These are phyloP conservation scores for Trematomus loennbergii DNA, from an alignment of 2,113 vertebrate genomes.

Conservation along the genomic window DNA sequence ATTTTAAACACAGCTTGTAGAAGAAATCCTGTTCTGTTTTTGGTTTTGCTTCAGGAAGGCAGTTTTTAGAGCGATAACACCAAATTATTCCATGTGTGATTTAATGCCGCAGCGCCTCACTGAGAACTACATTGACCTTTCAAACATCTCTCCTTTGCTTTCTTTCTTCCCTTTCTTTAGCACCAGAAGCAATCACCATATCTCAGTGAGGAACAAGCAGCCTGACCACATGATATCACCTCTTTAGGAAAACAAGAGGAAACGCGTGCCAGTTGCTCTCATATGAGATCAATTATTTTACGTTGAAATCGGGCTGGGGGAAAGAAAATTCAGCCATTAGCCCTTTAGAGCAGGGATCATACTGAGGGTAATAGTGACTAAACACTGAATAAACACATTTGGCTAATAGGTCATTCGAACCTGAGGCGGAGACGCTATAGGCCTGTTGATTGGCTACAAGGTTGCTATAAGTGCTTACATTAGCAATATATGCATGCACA, in stretches of 20 bases:
- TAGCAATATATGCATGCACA: slow-evolving; percentile 29
- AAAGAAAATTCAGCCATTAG: slow-evolving; percentile 84
- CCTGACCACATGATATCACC: slow-evolving; percentile 82
- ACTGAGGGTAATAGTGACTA: slow-evolving; percentile 84
- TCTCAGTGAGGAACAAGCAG: slow-evolving; percentile 73
- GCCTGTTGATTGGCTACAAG: slow-evolving; percentile 50
- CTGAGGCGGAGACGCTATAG: slow-evolving; percentile 54
- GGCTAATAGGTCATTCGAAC: slow-evolving; percentile 82
- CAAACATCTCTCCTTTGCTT: slow-evolving; percentile 55
- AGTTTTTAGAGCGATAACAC: slow-evolving; percentile 58
- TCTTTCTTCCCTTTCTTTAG: slow-evolving; percentile 29
- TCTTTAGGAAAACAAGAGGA: slow-evolving; percentile 80
- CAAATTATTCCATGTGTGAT: slow-evolving; percentile 71
- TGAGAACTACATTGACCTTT: slow-evolving; percentile 57
- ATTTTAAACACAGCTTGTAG: slow-evolving; percentile 43
- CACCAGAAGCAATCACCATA: slow-evolving; percentile 84
- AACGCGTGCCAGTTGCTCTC: slow-evolving; percentile 82
- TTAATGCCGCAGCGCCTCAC: slow-evolving; percentile 68
- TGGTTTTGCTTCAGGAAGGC: slow-evolving; percentile 20
- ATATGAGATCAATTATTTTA: slow-evolving; percentile 88
- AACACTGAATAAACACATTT: slow-evolving; percentile 88
- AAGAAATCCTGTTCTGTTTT: slow-evolving; percentile 38
- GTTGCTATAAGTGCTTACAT: slow-evolving; percentile 26
- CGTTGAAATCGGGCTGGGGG: slow-evolving; percentile 59
- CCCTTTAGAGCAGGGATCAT: slow-evolving; percentile 79